Percentiles rank a stretch among this genome's conserved stretches.
Conservation (phyloP, 2,888 invertebrate genomes). For the Latrodectus elegans region DNA sequence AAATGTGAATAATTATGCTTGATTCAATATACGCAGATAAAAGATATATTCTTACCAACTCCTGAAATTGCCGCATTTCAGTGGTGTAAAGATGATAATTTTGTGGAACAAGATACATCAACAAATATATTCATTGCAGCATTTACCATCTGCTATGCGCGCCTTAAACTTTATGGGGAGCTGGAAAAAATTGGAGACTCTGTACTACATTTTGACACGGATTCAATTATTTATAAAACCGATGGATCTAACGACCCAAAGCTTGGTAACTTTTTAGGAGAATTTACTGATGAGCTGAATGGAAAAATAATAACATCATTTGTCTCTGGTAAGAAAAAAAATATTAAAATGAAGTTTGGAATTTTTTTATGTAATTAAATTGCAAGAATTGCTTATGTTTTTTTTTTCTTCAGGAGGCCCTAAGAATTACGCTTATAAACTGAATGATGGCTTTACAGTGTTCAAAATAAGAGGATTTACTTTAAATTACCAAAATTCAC, state of each 20-base stretch:
- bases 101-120: neutral
- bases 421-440: constrained; percentile 41
- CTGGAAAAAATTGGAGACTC: neutral
- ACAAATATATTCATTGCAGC: constrained; percentile 44
- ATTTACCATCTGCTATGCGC: constrained; percentile 20
- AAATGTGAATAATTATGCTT: neutral
- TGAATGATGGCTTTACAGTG: neutral
- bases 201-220: constrained; percentile 23
- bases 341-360: too few species aligned
- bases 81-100: neutral
- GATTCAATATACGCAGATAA: neutral
- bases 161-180: constrained; percentile 5
- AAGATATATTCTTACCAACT: constrained; percentile 20
- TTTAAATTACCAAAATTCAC: constrained; percentile 25
- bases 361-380: neutral
- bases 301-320: constrained; percentile 9
- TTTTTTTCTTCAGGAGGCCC: constrained; percentile 34
- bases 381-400: neutral
- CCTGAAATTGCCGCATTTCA: constrained; percentile 8
- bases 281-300: constrained; percentile 20
- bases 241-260: constrained; percentile 12
- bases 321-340: neutral
- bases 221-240: constrained; percentile 11
- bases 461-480: constrained; percentile 31
- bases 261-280: constrained; percentile 14